A percentile compares a stretch with the other conserved stretches of the same genome.
Conservation (phyloP, 2,113 vertebrate genomes). For the Hippocampus zosterae region DNA sequence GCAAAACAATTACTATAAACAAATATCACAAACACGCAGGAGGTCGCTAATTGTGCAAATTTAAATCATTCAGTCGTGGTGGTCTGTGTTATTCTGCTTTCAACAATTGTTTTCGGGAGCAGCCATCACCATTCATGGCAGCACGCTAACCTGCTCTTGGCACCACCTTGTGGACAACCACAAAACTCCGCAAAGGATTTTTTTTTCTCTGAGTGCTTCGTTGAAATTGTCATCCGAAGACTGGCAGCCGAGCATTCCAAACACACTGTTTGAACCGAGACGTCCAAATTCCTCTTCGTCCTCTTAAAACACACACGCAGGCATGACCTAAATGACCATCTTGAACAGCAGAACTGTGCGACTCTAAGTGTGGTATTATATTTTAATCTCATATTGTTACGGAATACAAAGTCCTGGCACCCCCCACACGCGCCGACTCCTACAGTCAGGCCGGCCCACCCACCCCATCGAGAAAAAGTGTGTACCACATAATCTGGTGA, state of each 20-base stretch:
- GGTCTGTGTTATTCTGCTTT: too few species aligned
- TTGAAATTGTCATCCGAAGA: neutral
- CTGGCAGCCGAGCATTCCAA: neutral
- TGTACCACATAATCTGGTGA: slow-evolving; percentile 53
- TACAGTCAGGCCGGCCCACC: slow-evolving; percentile 3
- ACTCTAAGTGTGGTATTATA: slow-evolving; percentile 54
- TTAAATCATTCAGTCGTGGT: too few species aligned
- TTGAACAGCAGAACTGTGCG: neutral
- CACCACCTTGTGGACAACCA: slow-evolving; percentile 32
- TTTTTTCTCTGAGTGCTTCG: too few species aligned
- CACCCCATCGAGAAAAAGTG: slow-evolving; percentile 25
- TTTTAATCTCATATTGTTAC: slow-evolving; percentile 72
- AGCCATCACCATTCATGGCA: neutral
- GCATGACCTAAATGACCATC: neutral
- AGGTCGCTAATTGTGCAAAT: too few species aligned
- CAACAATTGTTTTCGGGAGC: neutral
- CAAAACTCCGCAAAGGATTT: neutral
- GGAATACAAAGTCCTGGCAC: slow-evolving; percentile 67
- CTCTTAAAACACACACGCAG: neutral
- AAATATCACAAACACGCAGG: too few species aligned
- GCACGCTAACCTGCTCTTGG: neutral
- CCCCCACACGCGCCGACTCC: neutral
- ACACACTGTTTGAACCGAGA: neutral
- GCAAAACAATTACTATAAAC: too few species aligned
- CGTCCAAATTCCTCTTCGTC: neutral